These are phyloP conservation scores for Hylyphantes graminicola DNA, from an alignment of 1,140 invertebrate species.

Conservation along the genomic window DNA sequence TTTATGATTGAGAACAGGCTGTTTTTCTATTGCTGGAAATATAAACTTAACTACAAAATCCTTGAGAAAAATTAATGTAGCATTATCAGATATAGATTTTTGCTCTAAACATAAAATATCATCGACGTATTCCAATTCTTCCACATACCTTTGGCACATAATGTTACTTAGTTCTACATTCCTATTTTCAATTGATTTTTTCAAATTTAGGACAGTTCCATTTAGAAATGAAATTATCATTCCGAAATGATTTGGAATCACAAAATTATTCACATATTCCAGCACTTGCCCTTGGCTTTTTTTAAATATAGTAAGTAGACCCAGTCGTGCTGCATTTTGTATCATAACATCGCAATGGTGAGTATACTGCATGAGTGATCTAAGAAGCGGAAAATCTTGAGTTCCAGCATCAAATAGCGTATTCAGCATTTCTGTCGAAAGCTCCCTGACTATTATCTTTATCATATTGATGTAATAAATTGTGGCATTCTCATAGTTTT, in stretches of 20 bases:
- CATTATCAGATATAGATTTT: not conserved
- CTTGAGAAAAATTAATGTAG: not conserved
- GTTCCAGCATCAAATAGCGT: not conserved
- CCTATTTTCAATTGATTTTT: not conserved
- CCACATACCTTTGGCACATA: too few relatives aligned
- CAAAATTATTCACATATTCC: not conserved
- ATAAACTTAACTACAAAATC: slow-evolving; percentile 3
- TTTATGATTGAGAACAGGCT: not conserved
- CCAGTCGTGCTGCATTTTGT: slow-evolving; percentile 4
- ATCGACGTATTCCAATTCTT: slow-evolving; percentile 10
- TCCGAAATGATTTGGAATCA: not conserved
- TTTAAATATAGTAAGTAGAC: slow-evolving; percentile 6
- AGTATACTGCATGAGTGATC: not conserved
- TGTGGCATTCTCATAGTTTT: too few relatives aligned
- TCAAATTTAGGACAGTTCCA: not conserved
- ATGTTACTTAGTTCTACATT: not conserved
- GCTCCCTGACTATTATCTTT: not conserved
- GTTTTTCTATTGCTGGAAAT: not conserved
- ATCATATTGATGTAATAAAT: not conserved
- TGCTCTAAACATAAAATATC: not conserved
- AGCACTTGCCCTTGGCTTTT: not conserved
- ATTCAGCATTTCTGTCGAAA: not conserved
- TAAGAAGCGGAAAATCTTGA: not conserved
- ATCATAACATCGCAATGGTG: slow-evolving; percentile 3
- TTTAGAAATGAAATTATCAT: not conserved